phyloP scores from a whole-genome alignment of 2,113 vertebrate genomes.

The Calidris pygmaea region DNA sequence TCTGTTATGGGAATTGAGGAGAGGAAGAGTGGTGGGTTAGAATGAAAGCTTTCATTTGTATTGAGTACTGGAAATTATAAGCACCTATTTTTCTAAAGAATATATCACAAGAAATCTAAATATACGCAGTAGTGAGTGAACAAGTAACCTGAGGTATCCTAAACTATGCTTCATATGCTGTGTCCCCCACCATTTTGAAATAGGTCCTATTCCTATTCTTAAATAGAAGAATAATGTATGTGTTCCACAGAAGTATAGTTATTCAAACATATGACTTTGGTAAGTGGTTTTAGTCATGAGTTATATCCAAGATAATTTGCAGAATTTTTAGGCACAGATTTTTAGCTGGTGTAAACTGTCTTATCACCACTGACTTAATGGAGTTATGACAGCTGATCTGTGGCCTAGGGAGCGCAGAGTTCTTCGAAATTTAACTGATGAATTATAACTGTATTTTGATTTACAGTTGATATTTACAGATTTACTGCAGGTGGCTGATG shows the following conservation, averaged over 20 bases:
- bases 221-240: fast-evolving
- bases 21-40: not conserved
- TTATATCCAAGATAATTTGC: not conserved
- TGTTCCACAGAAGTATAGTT: not conserved
- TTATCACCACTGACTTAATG: not conserved
- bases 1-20: not conserved
- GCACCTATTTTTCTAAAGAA: not conserved
- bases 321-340: not conserved
- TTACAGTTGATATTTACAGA: not conserved
- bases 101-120: not conserved
- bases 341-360: not conserved
- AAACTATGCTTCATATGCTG: not conserved
- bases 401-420: not conserved
- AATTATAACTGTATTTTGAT: not conserved
- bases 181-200: not conserved
- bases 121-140: not conserved
- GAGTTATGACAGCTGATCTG: not conserved
- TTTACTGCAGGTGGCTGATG: not conserved
- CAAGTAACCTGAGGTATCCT: not conserved
- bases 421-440: not conserved
- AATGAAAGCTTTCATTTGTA: not conserved
- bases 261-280: not conserved
- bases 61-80: not conserved
- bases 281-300: not conserved
- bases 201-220: not conserved